These are phyloP conservation scores for Aricia agestis DNA, from an alignment of 1,140 invertebrate genomes.

Conservation along the genomic window DNA sequence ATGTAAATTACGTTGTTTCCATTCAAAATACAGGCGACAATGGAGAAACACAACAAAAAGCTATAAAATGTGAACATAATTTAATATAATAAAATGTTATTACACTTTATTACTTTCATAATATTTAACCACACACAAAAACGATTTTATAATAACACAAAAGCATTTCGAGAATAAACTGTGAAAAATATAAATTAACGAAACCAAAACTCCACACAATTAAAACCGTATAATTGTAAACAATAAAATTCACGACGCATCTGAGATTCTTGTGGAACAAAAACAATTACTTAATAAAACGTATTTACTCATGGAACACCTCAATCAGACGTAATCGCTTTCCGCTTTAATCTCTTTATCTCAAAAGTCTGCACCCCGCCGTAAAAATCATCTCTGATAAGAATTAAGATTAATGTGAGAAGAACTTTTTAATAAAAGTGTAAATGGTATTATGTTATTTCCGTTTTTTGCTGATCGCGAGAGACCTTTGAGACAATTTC, in stretches of 20 bases:
- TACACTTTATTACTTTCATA: background rate
- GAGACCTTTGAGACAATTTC: too few species aligned
- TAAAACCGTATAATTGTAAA: constrained; percentile 26
- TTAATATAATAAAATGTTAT: constrained; percentile 1
- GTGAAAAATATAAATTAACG: constrained; percentile 6
- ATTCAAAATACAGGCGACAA: background rate
- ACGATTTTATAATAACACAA: background rate
- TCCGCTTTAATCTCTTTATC: constrained; percentile 50
- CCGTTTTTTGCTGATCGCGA: too few species aligned
- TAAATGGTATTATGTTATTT: too few species aligned
- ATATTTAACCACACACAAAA: constrained; percentile 1
- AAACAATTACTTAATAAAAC: constrained; percentile 74
- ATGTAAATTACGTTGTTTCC: background rate
- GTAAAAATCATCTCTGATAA: too few species aligned
- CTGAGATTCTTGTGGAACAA: constrained; percentile 54
- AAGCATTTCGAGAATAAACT: background rate
- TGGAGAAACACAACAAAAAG: background rate
- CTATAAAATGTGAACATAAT: background rate
- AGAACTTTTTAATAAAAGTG: background rate
- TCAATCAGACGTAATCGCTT: constrained; percentile 71
- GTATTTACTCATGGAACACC: constrained; percentile 41
- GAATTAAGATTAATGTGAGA: background rate
- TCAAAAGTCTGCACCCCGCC: constrained; percentile 15
- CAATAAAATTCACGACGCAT: constrained; percentile 19
- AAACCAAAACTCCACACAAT: constrained; percentile 16